Base-by-base conservation (phyloP, 2,888 invertebrate genomes). In the Andricus quercusramuli region DNA sequence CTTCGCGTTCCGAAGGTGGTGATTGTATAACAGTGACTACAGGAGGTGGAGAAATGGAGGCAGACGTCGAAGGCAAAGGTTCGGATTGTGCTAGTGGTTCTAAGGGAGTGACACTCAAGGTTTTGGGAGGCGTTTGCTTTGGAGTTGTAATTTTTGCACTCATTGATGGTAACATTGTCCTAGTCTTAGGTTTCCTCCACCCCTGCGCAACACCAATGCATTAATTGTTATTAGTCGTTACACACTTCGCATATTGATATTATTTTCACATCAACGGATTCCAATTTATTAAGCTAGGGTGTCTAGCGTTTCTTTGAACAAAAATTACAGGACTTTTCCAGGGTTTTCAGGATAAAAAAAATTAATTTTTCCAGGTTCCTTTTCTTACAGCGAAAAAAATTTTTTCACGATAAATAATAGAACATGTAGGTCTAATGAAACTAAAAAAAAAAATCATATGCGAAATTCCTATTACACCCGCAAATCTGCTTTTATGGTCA, bases 161-260 rank as follows among this genome's bases (percentile, higher is more conserved):
- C 92, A 94, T 93, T 92, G 94, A 82, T 79, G 96, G 96, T 95
- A 96, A 95, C 93, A 96, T 95, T 91, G 96, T 96, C 92, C 96
- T 95, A 88, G 95, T 95, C 93, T 96, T 96, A 92, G 96, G 96
- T 94, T 96, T 96, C 94, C 96, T 96, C 96, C 96, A 96, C 89
- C 96, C 96, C 96, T 96, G 94, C 90, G 87, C 89, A 89, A 89
- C 85, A 89, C 87, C 89, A 89, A 90, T 86, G 87, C 83, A 84
- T 86, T 82, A 87, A 83, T 86, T 82, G 86, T 90, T 89, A 87
- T 90, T 89, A 90, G 85, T 88, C 86, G 84, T 74, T 74, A 74
- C 37, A 74, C 32, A 74, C 74, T n/a, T 74, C 32, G 56, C 74
- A 51, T 29, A 25, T 51, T 70, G 32, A 70, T 70, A 51, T 29